These are phyloP conservation scores for Zygothrica quintamaculata DNA, from an alignment of 2,888 invertebrate species.

Conservation along the genomic window DNA sequence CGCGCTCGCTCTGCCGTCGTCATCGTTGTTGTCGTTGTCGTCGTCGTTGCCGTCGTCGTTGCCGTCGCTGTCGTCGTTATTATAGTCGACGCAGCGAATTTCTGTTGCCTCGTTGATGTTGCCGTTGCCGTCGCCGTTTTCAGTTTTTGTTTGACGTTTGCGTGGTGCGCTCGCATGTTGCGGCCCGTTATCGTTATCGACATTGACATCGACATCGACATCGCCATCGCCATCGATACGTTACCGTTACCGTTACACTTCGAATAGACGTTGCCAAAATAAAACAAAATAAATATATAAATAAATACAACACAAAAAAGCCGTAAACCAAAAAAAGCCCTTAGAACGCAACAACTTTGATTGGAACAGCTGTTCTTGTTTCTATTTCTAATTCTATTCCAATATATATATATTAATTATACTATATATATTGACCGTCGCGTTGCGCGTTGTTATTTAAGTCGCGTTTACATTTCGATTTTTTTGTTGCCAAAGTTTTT, in stretches of 20 bases:
- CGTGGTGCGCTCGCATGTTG: constrained; percentile 66
- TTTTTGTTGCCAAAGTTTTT: constrained; percentile 66
- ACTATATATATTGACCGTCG: constrained; percentile 22
- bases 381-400: neutral
- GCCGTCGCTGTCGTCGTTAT: constrained; percentile 29
- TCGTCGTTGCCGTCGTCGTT: constrained; percentile 21
- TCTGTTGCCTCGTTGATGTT: constrained; percentile 42
- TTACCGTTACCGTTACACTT: constrained; percentile 29
- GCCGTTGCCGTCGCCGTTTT: constrained; percentile 60
- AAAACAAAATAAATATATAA: too few species aligned
- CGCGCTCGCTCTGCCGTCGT: constrained; percentile 44
- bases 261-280: constrained; percentile 39
- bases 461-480: constrained; percentile 36
- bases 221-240: constrained; percentile 38
- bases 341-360: constrained; percentile 15
- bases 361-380: constrained; percentile 41
- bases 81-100: constrained; percentile 35
- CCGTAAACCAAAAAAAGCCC: constrained; percentile 5
- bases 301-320: too few species aligned
- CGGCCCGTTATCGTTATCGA: constrained; percentile 56
- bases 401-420: neutral
- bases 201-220: constrained; percentile 26
- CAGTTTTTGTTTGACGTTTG: constrained; percentile 78
- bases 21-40: constrained; percentile 25
- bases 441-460: constrained; percentile 27